These are phyloP conservation scores for Columba janthina DNA, from an alignment of 2,113 vertebrate species.

Conservation along the genomic window DNA sequence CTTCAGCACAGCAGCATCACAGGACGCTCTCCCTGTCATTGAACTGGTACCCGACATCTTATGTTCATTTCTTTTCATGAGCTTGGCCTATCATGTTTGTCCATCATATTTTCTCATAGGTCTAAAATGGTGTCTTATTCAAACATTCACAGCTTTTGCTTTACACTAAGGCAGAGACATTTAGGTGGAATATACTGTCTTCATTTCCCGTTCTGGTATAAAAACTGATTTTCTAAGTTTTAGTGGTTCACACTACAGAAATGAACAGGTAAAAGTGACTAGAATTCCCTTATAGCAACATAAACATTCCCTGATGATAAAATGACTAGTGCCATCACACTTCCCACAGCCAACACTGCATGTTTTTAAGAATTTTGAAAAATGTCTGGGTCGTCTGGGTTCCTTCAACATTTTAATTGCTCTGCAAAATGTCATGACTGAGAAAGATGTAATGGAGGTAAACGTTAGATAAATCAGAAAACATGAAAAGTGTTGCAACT, in stretches of 20 bases:
- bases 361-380: neutral
- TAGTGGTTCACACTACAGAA: neutral
- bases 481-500: neutral
- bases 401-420: neutral
- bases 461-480: neutral
- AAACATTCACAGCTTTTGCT: neutral
- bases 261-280: neutral
- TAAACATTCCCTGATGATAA: neutral
- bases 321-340: neutral
- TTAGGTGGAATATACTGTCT: neutral
- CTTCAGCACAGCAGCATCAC: neutral
- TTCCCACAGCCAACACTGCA: neutral
- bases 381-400: neutral
- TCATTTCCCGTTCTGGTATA: neutral
- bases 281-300: accelerated
- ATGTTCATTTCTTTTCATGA: neutral
- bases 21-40: neutral
- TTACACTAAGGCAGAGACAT: neutral
- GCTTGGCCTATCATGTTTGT: accelerated
- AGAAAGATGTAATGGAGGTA: neutral
- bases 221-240: neutral
- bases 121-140: neutral
- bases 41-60: neutral
- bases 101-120: accelerated
- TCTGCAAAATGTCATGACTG: neutral